Percentiles rank a stretch among this genome's conserved stretches.
Conservation (phyloP, 2,113 vertebrate species). For the Sebastes schlegelii region DNA sequence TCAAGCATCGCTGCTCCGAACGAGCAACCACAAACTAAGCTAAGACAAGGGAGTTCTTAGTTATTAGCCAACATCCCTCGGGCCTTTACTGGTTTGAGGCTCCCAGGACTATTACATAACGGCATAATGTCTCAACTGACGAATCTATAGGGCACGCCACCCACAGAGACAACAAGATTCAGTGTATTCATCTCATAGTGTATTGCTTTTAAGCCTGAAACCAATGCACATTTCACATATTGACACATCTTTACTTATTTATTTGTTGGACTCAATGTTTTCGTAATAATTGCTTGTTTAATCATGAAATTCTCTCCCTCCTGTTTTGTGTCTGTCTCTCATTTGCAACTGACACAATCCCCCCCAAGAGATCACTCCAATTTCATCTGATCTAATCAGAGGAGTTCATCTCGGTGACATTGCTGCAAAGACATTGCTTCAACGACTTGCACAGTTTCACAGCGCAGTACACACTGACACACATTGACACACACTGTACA, state of each 20-base stretch:
- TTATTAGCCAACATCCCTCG: slow-evolving; percentile 5
- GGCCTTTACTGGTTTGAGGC: slow-evolving; percentile 22
- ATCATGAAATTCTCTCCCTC: background rate
- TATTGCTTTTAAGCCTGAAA: background rate
- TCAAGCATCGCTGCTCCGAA: slow-evolving; percentile 22
- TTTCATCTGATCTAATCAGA: slow-evolving; percentile 43
- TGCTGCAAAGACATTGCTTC: slow-evolving; percentile 26
- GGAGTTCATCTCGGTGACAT: slow-evolving; percentile 26
- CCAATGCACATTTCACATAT: background rate
- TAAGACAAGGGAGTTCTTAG: slow-evolving; percentile 18
- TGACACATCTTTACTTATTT: background rate
- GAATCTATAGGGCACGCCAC: slow-evolving; percentile 11
- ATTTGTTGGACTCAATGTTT: background rate
- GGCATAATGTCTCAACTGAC: slow-evolving; percentile 19
- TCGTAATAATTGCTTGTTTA: background rate
- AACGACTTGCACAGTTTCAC: slow-evolving; percentile 8
- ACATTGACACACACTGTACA: slow-evolving; percentile 6
- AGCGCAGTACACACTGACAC: slow-evolving; percentile 9
- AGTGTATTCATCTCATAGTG: background rate
- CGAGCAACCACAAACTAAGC: slow-evolving; percentile 27
- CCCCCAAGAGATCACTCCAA: slow-evolving; percentile 27
- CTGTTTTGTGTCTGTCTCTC: slow-evolving; percentile 1
- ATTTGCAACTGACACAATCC: background rate
- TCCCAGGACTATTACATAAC: slow-evolving; percentile 48
- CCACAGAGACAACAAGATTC: slow-evolving; percentile 11